phyloP scores from a whole-genome alignment of 2,113 vertebrate species.

The Syngnathoides biaculeatus region DNA sequence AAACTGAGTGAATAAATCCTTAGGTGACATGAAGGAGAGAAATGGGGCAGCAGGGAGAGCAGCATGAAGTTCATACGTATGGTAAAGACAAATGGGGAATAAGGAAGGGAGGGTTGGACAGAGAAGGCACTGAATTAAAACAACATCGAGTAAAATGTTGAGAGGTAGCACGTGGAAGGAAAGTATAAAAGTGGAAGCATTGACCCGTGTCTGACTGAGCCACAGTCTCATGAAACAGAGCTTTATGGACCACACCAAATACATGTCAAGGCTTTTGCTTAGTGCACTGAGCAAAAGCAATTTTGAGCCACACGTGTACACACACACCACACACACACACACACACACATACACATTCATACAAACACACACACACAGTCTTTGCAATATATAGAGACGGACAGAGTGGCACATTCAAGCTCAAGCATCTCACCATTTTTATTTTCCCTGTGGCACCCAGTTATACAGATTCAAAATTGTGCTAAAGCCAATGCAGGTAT shows the following conservation, averaged over 20 bases:
- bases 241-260: constrained; percentile 44
- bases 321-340: not conserved
- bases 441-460: constrained; percentile 1
- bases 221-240: constrained; percentile 43
- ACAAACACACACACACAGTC: not conserved
- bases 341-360: not conserved
- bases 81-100: constrained; percentile 1
- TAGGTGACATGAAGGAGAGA: not conserved
- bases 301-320: not conserved
- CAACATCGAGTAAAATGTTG: constrained; percentile 8
- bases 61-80: constrained; percentile 1
- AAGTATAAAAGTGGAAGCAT: constrained; percentile 28
- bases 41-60: constrained; percentile 5
- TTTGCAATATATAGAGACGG: not conserved
- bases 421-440: not conserved
- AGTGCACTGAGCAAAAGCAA: not conserved
- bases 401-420: not conserved
- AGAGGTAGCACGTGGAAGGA: constrained; percentile 25
- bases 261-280: constrained; percentile 6
- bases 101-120: constrained; percentile 1
- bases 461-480: not conserved
- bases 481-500: not conserved
- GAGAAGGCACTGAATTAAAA: constrained; percentile 16
- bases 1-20: constrained; percentile 11
- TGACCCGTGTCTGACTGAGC: constrained; percentile 51